Conservation (phyloP, 2,888 invertebrate species). For the Lamellibrachia columna region DNA sequence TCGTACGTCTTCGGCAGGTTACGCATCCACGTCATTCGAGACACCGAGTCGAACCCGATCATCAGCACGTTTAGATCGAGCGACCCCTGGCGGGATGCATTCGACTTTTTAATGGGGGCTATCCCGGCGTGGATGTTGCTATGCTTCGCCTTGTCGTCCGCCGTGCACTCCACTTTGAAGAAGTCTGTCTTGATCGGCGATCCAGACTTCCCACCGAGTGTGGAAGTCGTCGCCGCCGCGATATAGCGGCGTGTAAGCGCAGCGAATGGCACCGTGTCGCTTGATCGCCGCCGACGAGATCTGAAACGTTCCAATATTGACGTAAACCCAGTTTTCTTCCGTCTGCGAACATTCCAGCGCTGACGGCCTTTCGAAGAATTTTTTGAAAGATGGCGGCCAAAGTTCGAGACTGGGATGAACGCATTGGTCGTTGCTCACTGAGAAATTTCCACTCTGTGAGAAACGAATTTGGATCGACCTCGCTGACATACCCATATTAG, state of each 20-base stretch:
- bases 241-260: conserved; percentile 70
- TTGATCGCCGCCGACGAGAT: conserved; percentile 69
- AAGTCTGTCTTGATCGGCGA: conserved; percentile 53
- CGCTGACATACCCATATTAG: no score
- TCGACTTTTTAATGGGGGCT: conserved; percentile 54
- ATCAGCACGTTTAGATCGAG: conserved; percentile 79
- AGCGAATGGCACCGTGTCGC: conserved; percentile 67
- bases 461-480: no score
- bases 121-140: conserved; percentile 75
- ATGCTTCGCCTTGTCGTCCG: conserved; percentile 70
- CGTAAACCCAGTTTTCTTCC: conserved; percentile 80
- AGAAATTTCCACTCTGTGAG: no score
- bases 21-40: conserved; percentile 71
- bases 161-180: conserved; percentile 56
- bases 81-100: conserved; percentile 47
- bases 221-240: conserved; percentile 45
- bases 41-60: conserved; percentile 89
- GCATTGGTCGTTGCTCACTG: conserved; percentile 64
- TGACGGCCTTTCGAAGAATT: conserved; percentile 74
- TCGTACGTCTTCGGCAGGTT: conserved; percentile 53
- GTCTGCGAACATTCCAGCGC: conserved; percentile 73
- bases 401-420: conserved; percentile 75
- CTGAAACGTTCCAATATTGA: conserved; percentile 73
- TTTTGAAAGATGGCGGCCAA: conserved; percentile 78
- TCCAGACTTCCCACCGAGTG: conserved; percentile 39